Evolutionary conservation across 1,140 invertebrate species (phyloP).

Genomic region (Nasonia longicornis): DNA sequence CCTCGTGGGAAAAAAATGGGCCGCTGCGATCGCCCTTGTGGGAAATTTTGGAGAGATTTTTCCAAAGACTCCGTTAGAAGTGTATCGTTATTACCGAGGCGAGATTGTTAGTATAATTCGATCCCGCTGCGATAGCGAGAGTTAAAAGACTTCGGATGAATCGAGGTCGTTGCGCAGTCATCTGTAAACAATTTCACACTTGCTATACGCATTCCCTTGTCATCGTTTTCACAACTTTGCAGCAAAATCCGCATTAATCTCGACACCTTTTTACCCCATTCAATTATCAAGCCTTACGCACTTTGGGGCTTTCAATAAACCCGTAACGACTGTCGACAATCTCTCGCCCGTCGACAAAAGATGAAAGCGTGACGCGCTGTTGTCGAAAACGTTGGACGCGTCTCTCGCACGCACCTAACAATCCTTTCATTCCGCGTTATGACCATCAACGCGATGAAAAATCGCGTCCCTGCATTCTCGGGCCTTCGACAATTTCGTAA

Average conservation of each 20-base stretch:
- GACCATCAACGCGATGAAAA: conserved; percentile 22
- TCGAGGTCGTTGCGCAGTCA: no score
- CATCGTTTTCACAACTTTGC: neutral
- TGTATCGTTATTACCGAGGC: no score
- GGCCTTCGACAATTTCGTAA: conserved; percentile 7
- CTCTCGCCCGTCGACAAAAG: neutral
- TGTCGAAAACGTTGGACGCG: neutral
- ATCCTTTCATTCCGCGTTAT: neutral
- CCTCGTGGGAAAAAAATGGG: conserved; percentile 18
- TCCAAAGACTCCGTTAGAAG: no score
- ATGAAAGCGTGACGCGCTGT: neutral
- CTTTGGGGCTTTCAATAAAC: neutral
- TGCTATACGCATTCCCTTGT: neutral
- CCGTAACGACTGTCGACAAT: neutral
- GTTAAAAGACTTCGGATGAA: no score
- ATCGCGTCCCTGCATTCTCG: neutral
- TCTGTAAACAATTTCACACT: no score
- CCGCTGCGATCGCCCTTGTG: no score
- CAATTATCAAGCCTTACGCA: neutral
- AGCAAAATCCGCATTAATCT: neutral
- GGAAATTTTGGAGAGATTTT: no score
- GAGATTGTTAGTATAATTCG: no score
- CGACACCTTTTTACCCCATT: neutral
- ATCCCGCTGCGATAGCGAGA: no score
- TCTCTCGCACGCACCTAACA: neutral